Conservation (phyloP, 2,113 vertebrate species). For the Haemorhous mexicanus region DNA sequence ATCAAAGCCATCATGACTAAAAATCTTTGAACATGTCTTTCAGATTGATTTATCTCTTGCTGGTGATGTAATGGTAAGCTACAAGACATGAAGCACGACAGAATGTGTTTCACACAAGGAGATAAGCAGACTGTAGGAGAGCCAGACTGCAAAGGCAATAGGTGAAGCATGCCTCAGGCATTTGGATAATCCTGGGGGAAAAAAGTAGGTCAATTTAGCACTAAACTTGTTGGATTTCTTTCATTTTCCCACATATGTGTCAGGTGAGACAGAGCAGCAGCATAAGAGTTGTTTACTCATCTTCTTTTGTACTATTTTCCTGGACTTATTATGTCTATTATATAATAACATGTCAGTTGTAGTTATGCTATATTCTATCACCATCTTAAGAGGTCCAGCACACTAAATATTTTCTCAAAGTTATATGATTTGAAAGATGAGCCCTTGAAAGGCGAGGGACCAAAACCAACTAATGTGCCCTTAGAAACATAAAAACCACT, state of each 20-base stretch:
- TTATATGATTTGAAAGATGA: neutral
- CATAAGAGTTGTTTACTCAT: neutral
- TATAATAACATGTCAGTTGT: neutral
- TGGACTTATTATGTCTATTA: neutral
- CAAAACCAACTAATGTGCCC: neutral
- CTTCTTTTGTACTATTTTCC: neutral
- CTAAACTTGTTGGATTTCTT: neutral
- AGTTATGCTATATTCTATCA: neutral
- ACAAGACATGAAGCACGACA: neutral
- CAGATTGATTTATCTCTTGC: constrained; percentile 30
- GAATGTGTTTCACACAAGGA: neutral
- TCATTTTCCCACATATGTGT: neutral
- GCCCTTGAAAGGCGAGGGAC: neutral
- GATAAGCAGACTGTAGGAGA: neutral
- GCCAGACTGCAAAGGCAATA: neutral
- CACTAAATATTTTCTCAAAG: neutral
- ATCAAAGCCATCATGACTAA: constrained; percentile 41
- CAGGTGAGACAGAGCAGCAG: neutral
- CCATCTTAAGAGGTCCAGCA: neutral
- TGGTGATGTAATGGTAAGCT: constrained; percentile 22
- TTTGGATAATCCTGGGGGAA: neutral
- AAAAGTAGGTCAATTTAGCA: neutral
- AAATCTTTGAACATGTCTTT: constrained; percentile 6
- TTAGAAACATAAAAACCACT: neutral
- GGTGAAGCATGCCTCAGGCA: neutral